These are phyloP conservation scores for Sesamia nonagrioides DNA, from an alignment of 1,140 invertebrate genomes.

Conservation along the genomic window DNA sequence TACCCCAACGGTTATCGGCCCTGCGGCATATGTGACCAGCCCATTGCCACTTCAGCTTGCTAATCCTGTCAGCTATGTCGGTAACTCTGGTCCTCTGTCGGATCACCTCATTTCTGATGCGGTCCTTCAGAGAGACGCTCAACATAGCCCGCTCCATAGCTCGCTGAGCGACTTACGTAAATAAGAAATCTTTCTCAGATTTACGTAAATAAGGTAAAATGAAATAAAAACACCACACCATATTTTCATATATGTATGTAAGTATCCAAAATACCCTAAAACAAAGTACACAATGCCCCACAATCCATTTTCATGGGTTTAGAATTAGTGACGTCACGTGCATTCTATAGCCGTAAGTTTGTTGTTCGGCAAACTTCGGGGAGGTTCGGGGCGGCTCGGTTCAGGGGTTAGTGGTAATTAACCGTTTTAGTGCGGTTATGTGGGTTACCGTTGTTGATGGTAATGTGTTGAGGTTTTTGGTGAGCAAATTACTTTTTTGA, in stretches of 20 bases:
- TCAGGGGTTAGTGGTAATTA: slow-evolving; percentile 59
- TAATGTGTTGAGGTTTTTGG: background rate
- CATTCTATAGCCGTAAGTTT: slow-evolving; percentile 54
- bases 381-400: slow-evolving; percentile 17
- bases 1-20: too few relatives aligned
- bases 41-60: too few relatives aligned
- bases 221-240: background rate
- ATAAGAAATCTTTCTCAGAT: too few relatives aligned
- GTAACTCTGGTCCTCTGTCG: too few relatives aligned
- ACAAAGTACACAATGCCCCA: background rate
- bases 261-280: too few relatives aligned
- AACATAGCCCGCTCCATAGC: too few relatives aligned
- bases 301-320: slow-evolving; percentile 40
- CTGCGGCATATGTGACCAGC: too few relatives aligned
- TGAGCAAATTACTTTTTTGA: background rate
- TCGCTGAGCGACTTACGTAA: too few relatives aligned
- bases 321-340: slow-evolving; percentile 52
- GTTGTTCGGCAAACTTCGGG: slow-evolving; percentile 47
- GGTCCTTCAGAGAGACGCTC: too few relatives aligned
- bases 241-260: background rate
- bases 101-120: too few relatives aligned
- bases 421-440: slow-evolving; percentile 45
- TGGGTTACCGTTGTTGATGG: background rate
- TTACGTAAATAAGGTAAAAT: background rate
- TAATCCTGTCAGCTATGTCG: too few relatives aligned